Base-by-base conservation (phyloP, 2,888 invertebrate species). In the Scaptodrosophila latifasciaeformis region DNA sequence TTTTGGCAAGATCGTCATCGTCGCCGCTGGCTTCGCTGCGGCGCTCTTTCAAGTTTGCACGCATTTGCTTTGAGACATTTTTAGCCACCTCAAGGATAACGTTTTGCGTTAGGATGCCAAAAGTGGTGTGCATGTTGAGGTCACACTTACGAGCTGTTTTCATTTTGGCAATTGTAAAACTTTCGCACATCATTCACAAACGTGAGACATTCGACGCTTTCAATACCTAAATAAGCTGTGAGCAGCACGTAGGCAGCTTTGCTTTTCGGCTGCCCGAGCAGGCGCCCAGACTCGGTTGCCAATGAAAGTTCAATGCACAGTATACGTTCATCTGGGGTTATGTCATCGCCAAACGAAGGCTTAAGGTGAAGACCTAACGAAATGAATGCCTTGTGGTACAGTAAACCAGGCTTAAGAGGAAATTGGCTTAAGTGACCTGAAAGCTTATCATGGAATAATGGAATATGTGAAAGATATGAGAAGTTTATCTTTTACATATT, bases 81-180 rank as follows among this genome's bases (percentile, higher is more conserved):
- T 74, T 80, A 80, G 81, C 58, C 48, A 10, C 29, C 37, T 35
- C 82, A 77, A 77, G 77, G 77, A 81, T 72, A 69, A 66, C 60
- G 54, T 49, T 50, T 57, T 39, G 29, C 30, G 51, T 18, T 54
- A 49, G 58, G 56, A 64, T 79, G 76, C 82, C 81, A 77, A 75
- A 67, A 59, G 59, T 45, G 51, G 55, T 52, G 54, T 48, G 39
- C 46, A 50, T 42, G 30, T 53, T 57, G 57, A 62, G 65, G 65
- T 62, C 66, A 66, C 46, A 27, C 46, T 10, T 13, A 34, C 12
- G 21, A n/a, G 27, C 2, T 35, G 6, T 37, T n/a, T 12, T 12
- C 12, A 37, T 4, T 12, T 31, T n/a, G 10, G 31, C 31, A 2
- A 31, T n/a, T 31, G 31, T 9, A 27, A 6, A 27, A 31, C 4